Evolutionary conservation across 2,113 vertebrate genomes (phyloP).

Genomic region (Accipiter virgatus): DNA sequence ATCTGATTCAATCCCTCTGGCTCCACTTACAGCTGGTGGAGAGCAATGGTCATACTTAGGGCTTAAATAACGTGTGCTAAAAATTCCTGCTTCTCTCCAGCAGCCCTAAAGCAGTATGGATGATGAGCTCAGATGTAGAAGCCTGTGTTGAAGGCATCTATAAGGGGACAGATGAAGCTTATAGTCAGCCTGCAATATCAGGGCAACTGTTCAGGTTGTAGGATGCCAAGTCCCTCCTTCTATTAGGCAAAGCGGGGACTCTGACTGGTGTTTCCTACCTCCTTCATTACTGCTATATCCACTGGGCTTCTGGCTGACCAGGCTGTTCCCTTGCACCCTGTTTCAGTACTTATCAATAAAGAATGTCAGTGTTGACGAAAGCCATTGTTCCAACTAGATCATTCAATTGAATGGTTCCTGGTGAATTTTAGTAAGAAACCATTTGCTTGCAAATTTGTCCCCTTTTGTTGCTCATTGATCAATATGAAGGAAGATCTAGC

Average conservation of each 20-base stretch:
- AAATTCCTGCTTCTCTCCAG: background rate
- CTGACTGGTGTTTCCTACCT: conserved; percentile 24
- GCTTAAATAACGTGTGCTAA: background rate
- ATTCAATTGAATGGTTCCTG: background rate
- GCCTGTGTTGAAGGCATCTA: background rate
- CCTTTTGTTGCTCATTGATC: background rate
- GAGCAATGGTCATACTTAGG: background rate
- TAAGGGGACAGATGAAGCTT: background rate
- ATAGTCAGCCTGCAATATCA: background rate
- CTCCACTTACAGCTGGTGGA: background rate
- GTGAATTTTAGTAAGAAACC: background rate
- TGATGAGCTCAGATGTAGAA: background rate
- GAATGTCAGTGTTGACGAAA: background rate
- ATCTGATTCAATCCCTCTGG: background rate
- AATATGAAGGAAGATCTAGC: background rate
- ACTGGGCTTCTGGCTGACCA: conserved; percentile 8
- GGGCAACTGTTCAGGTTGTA: background rate
- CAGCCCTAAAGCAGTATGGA: background rate
- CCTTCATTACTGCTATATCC: background rate
- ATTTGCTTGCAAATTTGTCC: background rate
- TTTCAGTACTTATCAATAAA: background rate
- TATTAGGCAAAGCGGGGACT: background rate
- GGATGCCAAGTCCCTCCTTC: background rate
- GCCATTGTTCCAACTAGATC: background rate
- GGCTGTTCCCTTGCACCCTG: background rate